phyloP scores from a whole-genome alignment of 2,113 vertebrate genomes.

The Catagonus wagneri region DNA sequence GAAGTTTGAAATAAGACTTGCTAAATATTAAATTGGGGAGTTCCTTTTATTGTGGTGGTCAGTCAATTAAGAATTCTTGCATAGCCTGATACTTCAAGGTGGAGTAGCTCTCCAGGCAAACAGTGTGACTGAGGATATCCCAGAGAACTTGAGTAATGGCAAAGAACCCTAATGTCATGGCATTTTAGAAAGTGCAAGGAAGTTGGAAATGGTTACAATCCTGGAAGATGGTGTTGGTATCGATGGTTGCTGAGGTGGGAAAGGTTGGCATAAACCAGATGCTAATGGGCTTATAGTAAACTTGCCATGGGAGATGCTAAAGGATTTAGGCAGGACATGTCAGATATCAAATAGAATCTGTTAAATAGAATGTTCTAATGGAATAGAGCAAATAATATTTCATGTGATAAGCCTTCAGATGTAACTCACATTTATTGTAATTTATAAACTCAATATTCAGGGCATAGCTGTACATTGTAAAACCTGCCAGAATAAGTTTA shows the following conservation, averaged over 20 bases:
- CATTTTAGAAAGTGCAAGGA: background rate
- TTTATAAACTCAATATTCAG: conserved; percentile 47
- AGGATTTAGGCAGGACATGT: background rate
- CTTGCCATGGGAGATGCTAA: background rate
- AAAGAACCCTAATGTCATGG: background rate
- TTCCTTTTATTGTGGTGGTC: conserved; percentile 38
- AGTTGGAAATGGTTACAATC: background rate
- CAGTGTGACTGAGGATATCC: background rate
- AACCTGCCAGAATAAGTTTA: background rate
- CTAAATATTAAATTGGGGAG: background rate
- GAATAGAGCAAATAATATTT: background rate
- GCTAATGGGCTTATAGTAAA: background rate
- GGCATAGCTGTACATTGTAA: background rate
- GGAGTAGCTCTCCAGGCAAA: background rate
- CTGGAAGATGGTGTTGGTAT: background rate
- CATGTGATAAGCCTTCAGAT: background rate
- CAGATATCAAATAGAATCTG: background rate
- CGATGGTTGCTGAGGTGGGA: background rate
- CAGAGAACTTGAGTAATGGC: background rate
- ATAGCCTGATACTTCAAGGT: background rate
- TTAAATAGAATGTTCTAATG: background rate
- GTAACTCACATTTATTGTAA: conserved; percentile 20
- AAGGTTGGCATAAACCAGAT: background rate
- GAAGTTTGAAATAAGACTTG: conserved; percentile 28
- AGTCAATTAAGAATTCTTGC: conserved; percentile 34